Conservation (phyloP, 2,113 vertebrate species). For the Tupaia chinensis region DNA sequence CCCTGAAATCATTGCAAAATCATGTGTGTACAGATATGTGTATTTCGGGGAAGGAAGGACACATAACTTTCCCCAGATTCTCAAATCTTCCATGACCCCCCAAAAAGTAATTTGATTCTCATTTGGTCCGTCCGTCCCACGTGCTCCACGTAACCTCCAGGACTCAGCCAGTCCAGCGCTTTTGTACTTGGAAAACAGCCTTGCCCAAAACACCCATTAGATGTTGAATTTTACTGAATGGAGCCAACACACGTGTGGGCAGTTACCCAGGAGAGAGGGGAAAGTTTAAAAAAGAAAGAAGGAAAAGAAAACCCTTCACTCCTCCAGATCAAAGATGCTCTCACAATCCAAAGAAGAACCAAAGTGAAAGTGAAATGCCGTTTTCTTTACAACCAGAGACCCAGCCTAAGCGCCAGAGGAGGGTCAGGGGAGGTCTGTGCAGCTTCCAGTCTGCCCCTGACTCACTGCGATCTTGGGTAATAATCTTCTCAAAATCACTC, state of each 20-base stretch:
- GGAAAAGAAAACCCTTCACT: neutral
- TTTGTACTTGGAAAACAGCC: neutral
- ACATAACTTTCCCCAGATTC: neutral
- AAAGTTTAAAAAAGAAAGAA: neutral
- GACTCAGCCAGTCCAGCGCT: neutral
- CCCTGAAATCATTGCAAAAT: neutral
- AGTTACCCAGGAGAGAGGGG: neutral
- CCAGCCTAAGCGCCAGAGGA: neutral
- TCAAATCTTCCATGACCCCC: neutral
- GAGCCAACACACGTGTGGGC: too few species aligned
- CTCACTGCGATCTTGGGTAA: neutral
- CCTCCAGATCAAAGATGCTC: neutral
- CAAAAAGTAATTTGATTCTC: neutral
- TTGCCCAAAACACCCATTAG: neutral
- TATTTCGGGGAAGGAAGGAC: neutral
- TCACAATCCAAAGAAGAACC: neutral
- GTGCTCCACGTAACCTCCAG: neutral
- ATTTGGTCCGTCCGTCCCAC: neutral
- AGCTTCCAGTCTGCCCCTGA: neutral
- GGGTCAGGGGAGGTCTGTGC: neutral
- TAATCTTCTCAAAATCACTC: neutral
- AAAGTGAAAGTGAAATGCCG: constrained; percentile 67
- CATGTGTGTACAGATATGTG: fast-evolving
- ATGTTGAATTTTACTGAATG: too few species aligned
- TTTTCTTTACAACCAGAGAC: neutral